Evolutionary conservation across 30 jellyfish, hydroid and myxozoan species (phyloP), one percentile per base, ranked within the genome.

Genomic region (Sanderia malayensis): DNA sequence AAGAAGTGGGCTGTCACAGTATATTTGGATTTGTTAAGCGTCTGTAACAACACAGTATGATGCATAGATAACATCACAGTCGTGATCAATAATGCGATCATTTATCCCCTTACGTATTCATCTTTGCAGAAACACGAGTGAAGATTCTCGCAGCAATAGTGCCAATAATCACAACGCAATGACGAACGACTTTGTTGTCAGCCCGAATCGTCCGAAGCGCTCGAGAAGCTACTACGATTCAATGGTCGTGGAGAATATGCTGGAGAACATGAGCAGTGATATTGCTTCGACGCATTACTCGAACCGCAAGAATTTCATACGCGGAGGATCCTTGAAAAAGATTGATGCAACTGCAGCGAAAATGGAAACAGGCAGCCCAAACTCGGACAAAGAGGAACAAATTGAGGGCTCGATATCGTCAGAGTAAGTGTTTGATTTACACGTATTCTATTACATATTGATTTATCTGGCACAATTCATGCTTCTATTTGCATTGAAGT

Each of bases 201-300:
- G 45, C 25, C 28, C 64, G n/a, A n/a, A n/a, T 76, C 69, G 76
- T 19, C 89, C 89, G 13, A 78, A 78, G 52, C 70, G 89, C 18
- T 78, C 89, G 13, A 57, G 71, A 61, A 82, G 86, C 64, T 71
- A 58, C 31, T 82, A 82, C 41, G 94, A 53, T 22, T 2, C 94
- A 0, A n/a, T n/a, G n/a, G 94, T 82, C 31, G 83, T 67, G 64
- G 94, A 71, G 46, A 58, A 61, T 31, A 82, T 82, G 94, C 57
- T 82, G 65, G 94, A 49, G 44, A 82, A 67, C 37, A 73, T 70
- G 7, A 72, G 84, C 68, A 73, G 58, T 31, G 85, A 67, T 20
- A 70, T 63, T 9, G 28, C 94, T n/a, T 78, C 81, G 26, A 78
- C 89, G 41, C 89, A 78, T 24, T 78, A 78, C 58, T 78, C 89